These are phyloP conservation scores for Perizoma flavofasciatum DNA, from an alignment of 2,888 invertebrate species.

Conservation along the genomic window DNA sequence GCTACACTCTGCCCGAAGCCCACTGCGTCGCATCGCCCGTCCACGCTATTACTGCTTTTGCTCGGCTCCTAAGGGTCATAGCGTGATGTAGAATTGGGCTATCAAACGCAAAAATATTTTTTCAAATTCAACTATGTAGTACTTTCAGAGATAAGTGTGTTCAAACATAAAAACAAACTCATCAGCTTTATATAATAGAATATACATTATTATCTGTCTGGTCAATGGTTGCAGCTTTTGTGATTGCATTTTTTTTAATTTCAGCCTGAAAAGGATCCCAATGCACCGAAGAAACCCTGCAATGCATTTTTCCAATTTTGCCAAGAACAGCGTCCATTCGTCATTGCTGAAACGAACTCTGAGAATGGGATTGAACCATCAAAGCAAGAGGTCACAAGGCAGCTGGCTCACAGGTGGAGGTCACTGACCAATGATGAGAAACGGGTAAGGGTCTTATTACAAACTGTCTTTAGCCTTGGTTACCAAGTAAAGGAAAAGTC, in stretches of 20 bases:
- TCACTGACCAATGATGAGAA: slow-evolving; percentile 87
- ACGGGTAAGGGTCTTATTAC: slow-evolving; percentile 75
- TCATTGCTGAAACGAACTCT: slow-evolving; percentile 86
- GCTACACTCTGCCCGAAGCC: no score
- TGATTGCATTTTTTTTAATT: not conserved
- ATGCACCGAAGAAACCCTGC: slow-evolving; percentile 90
- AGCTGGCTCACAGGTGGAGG: slow-evolving; percentile 90
- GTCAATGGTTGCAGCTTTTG: no score
- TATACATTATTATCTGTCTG: no score
- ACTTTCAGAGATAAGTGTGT: no score
- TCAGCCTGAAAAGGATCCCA: slow-evolving; percentile 85
- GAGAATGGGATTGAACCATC: slow-evolving; percentile 87
- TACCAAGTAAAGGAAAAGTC: not conserved
- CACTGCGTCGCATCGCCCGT: no score
- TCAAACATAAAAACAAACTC: no score
- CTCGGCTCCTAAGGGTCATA: no score
- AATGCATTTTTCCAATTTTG: slow-evolving; percentile 93
- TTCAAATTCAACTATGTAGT: no score
- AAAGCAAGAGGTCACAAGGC: slow-evolving; percentile 90
- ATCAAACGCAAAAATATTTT: no score
- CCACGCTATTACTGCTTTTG: no score
- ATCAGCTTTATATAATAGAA: no score
- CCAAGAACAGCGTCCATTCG: slow-evolving; percentile 89
- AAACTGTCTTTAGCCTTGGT: not conserved
- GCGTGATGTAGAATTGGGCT: no score